Evolutionary conservation across 2,113 vertebrate genomes (phyloP).

Genomic region (Onychostruthus taczanowskii): DNA sequence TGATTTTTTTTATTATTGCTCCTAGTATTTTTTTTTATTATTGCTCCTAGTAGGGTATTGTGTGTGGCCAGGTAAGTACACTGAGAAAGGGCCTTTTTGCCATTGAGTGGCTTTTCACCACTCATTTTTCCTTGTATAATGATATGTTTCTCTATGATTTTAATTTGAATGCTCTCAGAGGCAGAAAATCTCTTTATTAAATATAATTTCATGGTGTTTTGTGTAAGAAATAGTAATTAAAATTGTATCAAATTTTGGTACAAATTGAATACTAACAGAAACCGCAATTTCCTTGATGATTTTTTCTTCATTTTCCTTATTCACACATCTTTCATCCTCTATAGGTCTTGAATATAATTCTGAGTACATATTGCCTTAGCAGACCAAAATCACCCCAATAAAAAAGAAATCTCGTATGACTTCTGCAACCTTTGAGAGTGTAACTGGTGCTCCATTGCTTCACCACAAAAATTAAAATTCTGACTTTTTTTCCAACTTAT

Average conservation of each 20-base stretch:
- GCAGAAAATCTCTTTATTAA: background rate
- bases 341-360: background rate
- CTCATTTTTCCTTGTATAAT: background rate
- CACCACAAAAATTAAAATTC: background rate
- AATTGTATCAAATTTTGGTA: background rate
- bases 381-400: background rate
- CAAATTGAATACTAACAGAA: background rate
- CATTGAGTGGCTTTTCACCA: background rate
- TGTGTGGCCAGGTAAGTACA: background rate
- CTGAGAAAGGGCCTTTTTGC: background rate
- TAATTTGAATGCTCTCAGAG: background rate
- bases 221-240: background rate
- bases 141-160: background rate
- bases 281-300: background rate
- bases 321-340: background rate
- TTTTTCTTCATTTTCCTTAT: background rate
- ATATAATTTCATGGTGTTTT: background rate
- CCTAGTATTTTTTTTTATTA: background rate
- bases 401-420: background rate
- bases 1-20: background rate
- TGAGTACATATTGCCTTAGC: background rate
- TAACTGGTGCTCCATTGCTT: background rate
- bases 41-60: background rate
- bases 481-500: background rate
- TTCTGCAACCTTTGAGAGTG: background rate